Conservation (phyloP, 2,113 vertebrate species). For the Crotalus viridis region DNA sequence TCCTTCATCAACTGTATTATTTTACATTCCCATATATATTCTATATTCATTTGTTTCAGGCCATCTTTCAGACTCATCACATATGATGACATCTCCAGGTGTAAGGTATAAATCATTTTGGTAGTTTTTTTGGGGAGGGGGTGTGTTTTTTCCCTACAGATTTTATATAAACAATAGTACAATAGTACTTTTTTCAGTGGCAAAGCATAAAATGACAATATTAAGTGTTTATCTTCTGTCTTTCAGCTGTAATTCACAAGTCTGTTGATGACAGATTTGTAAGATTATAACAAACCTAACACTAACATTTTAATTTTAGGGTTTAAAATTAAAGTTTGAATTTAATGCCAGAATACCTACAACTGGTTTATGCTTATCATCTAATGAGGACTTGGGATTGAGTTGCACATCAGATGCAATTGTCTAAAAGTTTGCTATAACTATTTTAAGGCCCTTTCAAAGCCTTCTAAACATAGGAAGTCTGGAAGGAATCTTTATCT, state of each 20-base stretch:
- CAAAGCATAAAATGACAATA: neutral
- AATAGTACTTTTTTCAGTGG: neutral
- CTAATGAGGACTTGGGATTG: neutral
- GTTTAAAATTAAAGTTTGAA: neutral
- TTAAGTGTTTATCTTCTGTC: neutral
- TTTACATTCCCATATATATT: neutral
- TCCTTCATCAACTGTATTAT: neutral
- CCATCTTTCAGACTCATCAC: conserved; percentile 55
- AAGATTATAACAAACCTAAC: neutral
- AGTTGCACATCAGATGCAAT: neutral
- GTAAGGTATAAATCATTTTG: conserved; percentile 62
- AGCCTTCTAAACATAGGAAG: neutral
- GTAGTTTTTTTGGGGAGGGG: too few relatives aligned
- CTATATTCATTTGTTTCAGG: conserved; percentile 51
- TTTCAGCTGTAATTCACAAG: neutral
- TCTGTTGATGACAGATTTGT: neutral
- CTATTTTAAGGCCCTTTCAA: neutral
- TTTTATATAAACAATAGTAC: neutral
- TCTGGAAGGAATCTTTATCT: neutral
- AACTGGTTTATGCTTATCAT: neutral
- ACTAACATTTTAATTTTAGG: neutral
- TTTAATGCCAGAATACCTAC: neutral
- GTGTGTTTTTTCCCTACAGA: neutral
- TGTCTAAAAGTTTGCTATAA: neutral
- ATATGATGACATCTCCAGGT: conserved; percentile 53